Base-by-base conservation (phyloP, 2,888 invertebrate species). In the Chorisops tibialis region DNA sequence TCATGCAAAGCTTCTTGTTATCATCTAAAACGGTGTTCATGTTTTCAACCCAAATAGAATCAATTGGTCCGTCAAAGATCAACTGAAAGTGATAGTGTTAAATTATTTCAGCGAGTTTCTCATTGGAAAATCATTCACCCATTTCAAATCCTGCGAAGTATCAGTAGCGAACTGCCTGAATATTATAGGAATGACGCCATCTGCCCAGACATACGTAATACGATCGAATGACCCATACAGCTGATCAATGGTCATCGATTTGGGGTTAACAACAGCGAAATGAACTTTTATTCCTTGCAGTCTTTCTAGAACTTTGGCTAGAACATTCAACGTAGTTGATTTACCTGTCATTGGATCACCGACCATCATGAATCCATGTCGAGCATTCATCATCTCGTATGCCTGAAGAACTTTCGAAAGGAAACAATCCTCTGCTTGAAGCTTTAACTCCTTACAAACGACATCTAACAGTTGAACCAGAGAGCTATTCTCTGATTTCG, bases 1-100 rank as follows among this genome's bases (percentile, higher is more conserved):
- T 91, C 11, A 95, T 80, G 71, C 94, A 95, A 0, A 94, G 82
- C 74, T 93, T 94, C 74, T 93, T 93, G 74, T 93, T 94, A 73
- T 94, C 93, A 74, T 94, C 93, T 65, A 94, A 75, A 0, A 93
- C 85, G 0, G 93, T 93, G 74, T 94, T 94, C 91, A 94, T 91
- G 72, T 93, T 94, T 75, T 94, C 94, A 65, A 94, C 92, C 94
- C 94, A 94, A 0, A 92, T 89, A 0, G 93, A 91, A 74, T 94
- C 93, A 0, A 94, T 91, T 0, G 93, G 94, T 0, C 94, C 94
- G 74, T 94, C 94, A 75, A 96, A 95, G 58, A 96, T 87, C 0
- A 76, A 70, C 75, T 74, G 9, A 4, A 35, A 45, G 16, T 14
- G 4, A 54, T 4, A 18, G 12, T 4, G 5, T 49, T 21, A 22